Evolutionary conservation across 2,888 invertebrate genomes (phyloP), one percentile per base, ranked within the genome.

Genomic region (Catonia carolina): DNA sequence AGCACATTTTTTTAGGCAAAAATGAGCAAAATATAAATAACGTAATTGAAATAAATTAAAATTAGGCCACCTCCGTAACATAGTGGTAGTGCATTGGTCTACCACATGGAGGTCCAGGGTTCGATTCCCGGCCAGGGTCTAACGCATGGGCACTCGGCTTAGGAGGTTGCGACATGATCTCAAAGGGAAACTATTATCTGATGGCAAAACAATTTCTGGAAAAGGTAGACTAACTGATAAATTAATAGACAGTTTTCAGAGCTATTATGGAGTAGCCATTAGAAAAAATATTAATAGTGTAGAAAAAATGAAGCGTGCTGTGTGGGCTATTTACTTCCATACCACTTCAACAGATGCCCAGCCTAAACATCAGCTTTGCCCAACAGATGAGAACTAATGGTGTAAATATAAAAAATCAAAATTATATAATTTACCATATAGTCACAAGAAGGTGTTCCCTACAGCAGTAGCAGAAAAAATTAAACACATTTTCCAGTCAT

Each of bases 341-440:
- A 61, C 60, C 41, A 45, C 35, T 39, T 67, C 64, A 8, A 60
- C 65, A 2, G 62, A 66, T 33, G 61, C 60, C 41, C 60, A 64
- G 12, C 65, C 63, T 12, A 56, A 59, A 31, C 65, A 67, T 51
- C 36, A 61, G 2, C 35, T 61, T 33, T 67, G 67, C 60, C 65
- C 65, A 14, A 50, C 27, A 45, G 65, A 62, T 45, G 52, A 39
- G 20, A 33, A 37, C 39, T 37, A n/a, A 20, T 65, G 66, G 66
- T 67, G 66, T 33, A 64, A 61, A 20, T 66, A 56, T 51, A 51
- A 59, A n/a, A 45, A 5, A 22, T 14, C 45, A 20, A 27, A 27
- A 27, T 27, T 27, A 27, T 27, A 4, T 27, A 8, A 8, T 27
- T 6, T 4, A 6, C 5, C 4, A 4, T 27, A 6, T 8, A 6